phyloP scores from a whole-genome alignment of 2,888 invertebrate genomes.

The Pristionchus mayeri region DNA sequence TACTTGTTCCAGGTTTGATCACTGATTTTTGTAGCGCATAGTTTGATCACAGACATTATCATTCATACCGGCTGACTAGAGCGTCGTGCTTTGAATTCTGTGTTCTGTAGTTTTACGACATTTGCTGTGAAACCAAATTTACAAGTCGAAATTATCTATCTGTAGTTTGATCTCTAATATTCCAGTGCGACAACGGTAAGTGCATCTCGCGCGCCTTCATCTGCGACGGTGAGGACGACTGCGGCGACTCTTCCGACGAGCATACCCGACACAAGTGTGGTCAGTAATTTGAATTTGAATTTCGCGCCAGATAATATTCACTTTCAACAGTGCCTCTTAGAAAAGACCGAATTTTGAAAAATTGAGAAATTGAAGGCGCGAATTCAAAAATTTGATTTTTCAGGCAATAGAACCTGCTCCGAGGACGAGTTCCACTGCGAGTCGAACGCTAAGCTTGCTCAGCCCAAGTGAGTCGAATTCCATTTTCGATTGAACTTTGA shows the following conservation, averaged over 20 bases:
- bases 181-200: constrained; percentile 77
- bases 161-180: neutral
- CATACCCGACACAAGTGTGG: constrained; percentile 70
- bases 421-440: constrained; percentile 77
- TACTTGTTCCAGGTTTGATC: constrained; percentile 71
- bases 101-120: no score
- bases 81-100: no score
- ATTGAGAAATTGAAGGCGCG: neutral
- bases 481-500: constrained; percentile 81
- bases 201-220: constrained; percentile 75
- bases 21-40: neutral
- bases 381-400: neutral
- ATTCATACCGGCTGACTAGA: no score
- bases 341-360: neutral
- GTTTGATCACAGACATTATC: neutral
- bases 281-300: constrained; percentile 21
- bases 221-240: constrained; percentile 75
- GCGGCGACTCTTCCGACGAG: constrained; percentile 73
- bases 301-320: neutral
- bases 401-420: constrained; percentile 90
- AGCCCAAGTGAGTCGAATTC: constrained; percentile 77
- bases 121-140: no score
- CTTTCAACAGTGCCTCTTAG: neutral
- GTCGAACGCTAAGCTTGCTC: constrained; percentile 76
- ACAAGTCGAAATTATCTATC: neutral